A percentile compares a stretch with the other conserved stretches of the same genome.
phyloP scores from a whole-genome alignment of 2,797 vertebrate genomes.

The Gadopsis bispinosus region DNA sequence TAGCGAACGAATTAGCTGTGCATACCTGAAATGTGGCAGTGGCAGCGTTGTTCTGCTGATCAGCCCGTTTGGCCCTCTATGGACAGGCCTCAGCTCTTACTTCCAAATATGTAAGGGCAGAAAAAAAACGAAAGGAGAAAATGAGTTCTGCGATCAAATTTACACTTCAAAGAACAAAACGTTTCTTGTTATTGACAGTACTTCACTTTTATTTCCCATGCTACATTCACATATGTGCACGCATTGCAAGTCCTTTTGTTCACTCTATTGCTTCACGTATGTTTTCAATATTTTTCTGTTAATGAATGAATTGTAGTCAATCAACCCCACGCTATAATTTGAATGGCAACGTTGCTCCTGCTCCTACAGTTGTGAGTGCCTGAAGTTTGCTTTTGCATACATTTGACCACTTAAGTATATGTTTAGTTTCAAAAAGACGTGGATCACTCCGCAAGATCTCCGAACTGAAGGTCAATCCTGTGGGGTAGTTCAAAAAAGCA shows the following conservation, averaged over 20 bases:
- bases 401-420: not conserved
- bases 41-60: slow-evolving; percentile 50
- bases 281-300: slow-evolving; percentile 2
- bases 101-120: slow-evolving; percentile 29
- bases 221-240: not conserved
- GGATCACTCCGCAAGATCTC: not conserved
- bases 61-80: slow-evolving; percentile 26
- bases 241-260: not conserved
- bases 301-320: not conserved
- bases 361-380: not conserved
- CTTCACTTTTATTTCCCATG: slow-evolving; percentile 7
- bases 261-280: not conserved
- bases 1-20: slow-evolving; percentile 69
- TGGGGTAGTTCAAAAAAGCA: not conserved
- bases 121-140: not conserved
- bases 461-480: slow-evolving; percentile 17
- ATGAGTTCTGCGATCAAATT: slow-evolving; percentile 20
- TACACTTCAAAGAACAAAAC: slow-evolving; percentile 3
- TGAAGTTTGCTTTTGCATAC: not conserved
- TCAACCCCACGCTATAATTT: slow-evolving; percentile 6
- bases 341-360: not conserved
- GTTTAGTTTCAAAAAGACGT: not conserved
- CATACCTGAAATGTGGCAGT: slow-evolving; percentile 57
- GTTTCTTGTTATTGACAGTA: slow-evolving; percentile 10
- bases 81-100: slow-evolving; percentile 53